Conservation (phyloP, 1,140 invertebrate genomes). For the Tetramorium alpestre region DNA sequence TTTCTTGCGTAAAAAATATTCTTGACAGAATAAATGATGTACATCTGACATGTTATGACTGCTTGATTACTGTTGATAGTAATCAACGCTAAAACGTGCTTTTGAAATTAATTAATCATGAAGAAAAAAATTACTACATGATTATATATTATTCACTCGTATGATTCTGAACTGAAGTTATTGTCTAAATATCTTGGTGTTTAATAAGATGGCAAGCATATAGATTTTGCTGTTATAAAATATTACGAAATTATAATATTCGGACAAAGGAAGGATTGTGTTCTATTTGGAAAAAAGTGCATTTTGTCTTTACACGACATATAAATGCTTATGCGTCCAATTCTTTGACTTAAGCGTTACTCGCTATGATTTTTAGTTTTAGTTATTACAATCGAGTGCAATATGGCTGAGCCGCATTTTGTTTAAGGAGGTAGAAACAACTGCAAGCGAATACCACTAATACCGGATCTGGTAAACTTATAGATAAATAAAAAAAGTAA, state of each 20-base stretch:
- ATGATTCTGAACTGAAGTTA: neutral
- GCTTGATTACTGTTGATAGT: neutral
- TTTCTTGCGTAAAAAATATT: neutral
- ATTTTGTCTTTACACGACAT: neutral
- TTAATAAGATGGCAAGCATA: slow-evolving; percentile 13
- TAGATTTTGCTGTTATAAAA: slow-evolving; percentile 13
- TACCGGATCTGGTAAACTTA: slow-evolving; percentile 26
- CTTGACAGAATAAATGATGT: neutral
- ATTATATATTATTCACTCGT: neutral
- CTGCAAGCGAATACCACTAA: slow-evolving; percentile 41
- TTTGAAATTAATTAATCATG: neutral
- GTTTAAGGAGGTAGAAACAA: slow-evolving; percentile 20
- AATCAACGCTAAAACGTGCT: neutral
- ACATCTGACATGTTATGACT: neutral
- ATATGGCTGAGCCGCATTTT: slow-evolving; percentile 71
- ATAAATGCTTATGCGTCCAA: neutral
- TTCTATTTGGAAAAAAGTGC: neutral
- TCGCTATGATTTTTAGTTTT: slow-evolving; percentile 60
- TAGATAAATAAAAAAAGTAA: neutral
- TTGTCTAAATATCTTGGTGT: slow-evolving; percentile 38
- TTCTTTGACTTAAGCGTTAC: slow-evolving; percentile 54
- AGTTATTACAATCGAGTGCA: slow-evolving; percentile 74
- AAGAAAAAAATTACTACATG: neutral
- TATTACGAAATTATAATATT: neutral
- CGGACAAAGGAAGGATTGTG: neutral